Evolutionary conservation across 2,797 vertebrate species (phyloP).

Genomic region (Lepilemur septentrionalis): DNA sequence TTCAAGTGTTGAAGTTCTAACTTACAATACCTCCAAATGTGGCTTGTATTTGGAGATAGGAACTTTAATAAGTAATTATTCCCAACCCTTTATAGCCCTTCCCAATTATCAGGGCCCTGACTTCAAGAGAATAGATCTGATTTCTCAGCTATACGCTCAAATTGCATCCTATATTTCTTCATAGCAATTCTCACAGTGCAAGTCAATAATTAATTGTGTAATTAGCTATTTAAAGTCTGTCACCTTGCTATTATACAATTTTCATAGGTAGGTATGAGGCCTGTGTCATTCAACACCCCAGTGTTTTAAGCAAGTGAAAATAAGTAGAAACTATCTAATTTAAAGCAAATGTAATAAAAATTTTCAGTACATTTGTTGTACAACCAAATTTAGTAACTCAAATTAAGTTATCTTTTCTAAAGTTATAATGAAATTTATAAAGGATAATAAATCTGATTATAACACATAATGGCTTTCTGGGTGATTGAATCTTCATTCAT

Average conservation of each 20-base stretch:
- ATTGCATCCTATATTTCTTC: not conserved
- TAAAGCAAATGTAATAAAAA: constrained; percentile 37
- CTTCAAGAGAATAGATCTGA: not conserved
- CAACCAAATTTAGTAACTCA: not conserved
- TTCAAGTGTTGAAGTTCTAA: not conserved
- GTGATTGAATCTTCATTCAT: constrained; percentile 10
- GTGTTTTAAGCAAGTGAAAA: constrained; percentile 14
- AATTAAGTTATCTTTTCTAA: constrained; percentile 18
- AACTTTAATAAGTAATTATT: not conserved
- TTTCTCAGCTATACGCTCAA: not conserved
- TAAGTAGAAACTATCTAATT: constrained; percentile 15
- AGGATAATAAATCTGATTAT: constrained; percentile 1
- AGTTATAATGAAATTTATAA: constrained; percentile 37
- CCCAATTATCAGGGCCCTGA: not conserved
- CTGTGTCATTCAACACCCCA: not conserved
- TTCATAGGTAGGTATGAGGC: not conserved
- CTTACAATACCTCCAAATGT: not conserved
- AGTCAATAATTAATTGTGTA: not conserved
- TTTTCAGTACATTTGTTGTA: constrained; percentile 38
- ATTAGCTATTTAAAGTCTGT: not conserved
- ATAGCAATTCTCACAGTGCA: not conserved
- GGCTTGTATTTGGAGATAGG: not conserved
- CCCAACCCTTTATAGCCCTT: not conserved
- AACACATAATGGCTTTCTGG: constrained; percentile 13
- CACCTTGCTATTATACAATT: not conserved